phyloP scores from a whole-genome alignment of 23 tunicate species.

The Diplosoma virens region DNA sequence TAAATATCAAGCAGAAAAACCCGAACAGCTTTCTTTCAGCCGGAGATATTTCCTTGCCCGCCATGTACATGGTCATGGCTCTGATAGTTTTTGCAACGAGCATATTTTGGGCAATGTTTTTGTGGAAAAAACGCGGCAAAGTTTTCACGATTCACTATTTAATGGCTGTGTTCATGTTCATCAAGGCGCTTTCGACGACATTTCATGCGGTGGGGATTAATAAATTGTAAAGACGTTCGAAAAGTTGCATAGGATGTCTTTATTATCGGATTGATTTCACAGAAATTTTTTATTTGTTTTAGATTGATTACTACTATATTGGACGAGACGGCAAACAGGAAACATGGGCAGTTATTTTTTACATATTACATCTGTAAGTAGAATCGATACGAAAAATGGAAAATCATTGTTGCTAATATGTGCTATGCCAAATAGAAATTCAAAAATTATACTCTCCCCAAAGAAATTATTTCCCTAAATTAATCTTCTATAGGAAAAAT shows the following conservation, averaged over 20 bases:
- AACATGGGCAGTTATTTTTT: constrained; percentile 96
- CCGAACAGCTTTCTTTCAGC: constrained; percentile 71
- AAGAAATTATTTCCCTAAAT: not conserved
- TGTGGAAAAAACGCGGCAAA: constrained; percentile 51
- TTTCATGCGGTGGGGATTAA: constrained; percentile 83
- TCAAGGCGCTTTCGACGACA: constrained; percentile 84
- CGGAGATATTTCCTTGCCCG: constrained; percentile 79
- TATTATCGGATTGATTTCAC: not conserved
- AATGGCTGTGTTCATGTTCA: constrained; percentile 74
- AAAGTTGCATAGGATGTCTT: not conserved
- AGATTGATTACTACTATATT: constrained; percentile 87
- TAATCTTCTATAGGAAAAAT: not conserved
- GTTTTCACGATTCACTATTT: constrained; percentile 93
- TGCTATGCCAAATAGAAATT: not conserved
- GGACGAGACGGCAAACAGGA: constrained; percentile 82
- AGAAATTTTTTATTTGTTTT: constrained; percentile 4
- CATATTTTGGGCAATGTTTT: constrained; percentile 49
- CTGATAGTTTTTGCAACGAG: constrained; percentile 44
- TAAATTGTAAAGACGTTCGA: not conserved
- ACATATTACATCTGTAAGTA: constrained; percentile 94
- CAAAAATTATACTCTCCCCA: not conserved
- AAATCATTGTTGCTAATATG: not conserved
- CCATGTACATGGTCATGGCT: constrained; percentile 86
- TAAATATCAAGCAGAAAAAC: constrained; percentile 60
- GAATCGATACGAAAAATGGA: not conserved